These are phyloP conservation scores for Trichoplusia ni DNA, from an alignment of 1,140 invertebrate species.

Conservation along the genomic window DNA sequence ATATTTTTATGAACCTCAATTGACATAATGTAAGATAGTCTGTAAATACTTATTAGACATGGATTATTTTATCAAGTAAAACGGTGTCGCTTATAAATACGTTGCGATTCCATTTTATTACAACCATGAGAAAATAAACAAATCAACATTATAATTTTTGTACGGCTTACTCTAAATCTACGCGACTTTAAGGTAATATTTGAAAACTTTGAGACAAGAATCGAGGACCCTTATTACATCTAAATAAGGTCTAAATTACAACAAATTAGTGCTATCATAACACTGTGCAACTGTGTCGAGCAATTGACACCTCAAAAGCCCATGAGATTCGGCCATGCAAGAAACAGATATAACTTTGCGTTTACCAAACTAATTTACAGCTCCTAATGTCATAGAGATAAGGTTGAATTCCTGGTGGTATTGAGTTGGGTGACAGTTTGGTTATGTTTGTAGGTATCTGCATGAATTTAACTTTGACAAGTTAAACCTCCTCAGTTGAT, in stretches of 20 bases:
- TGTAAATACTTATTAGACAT: too few relatives aligned
- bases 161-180: constrained; percentile 6
- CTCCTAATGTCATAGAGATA: not conserved
- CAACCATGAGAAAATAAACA: constrained; percentile 23
- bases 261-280: constrained; percentile 10
- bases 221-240: not conserved
- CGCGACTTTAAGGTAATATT: constrained; percentile 2
- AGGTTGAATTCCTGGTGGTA: constrained; percentile 5
- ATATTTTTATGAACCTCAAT: too few relatives aligned
- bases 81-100: not conserved
- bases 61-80: not conserved
- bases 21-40: too few relatives aligned
- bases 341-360: constrained; percentile 28
- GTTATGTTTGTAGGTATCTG: constrained; percentile 26
- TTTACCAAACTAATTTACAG: not conserved
- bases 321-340: constrained; percentile 35
- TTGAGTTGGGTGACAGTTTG: not conserved
- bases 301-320: constrained; percentile 40
- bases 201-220: constrained; percentile 15
- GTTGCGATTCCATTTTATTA: not conserved
- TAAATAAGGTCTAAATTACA: constrained; percentile 19
- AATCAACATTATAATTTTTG: constrained; percentile 19
- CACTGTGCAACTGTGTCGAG: constrained; percentile 35
- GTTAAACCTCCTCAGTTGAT: constrained; percentile 37
- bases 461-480: constrained; percentile 38